Evolutionary conservation across 2,888 invertebrate genomes (phyloP), one percentile per base, ranked within the genome.

Genomic region (Acleris emargana): DNA sequence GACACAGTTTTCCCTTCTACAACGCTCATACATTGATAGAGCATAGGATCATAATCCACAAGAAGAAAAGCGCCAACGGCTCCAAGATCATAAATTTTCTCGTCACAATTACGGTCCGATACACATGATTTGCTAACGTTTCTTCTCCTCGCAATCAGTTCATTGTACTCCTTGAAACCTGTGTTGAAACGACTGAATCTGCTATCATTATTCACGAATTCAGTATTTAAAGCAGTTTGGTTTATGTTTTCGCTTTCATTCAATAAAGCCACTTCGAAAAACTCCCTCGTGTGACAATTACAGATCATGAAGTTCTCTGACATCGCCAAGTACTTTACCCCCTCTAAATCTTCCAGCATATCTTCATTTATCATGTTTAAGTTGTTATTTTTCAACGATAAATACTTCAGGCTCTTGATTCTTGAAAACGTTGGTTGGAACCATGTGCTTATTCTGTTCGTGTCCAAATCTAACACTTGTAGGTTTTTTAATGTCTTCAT

Each of bases 231-330:
- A 53, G 9, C 0, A 51, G 5, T 5, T 20, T 25, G 5, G 73
- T 62, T 2, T 32, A 6, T 4, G 6, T 42, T 3, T 70, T 50
- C 1, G 52, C 1, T 0, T 25, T 63, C 9, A 64, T 68, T 62
- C 79, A 81, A 69, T 0, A 75, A 68, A 0, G 86, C 86, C 17
- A 84, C 72, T 45, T 93, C 91, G 43, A 93, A 87, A 9, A 94
- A 80, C n/a, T 94, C 91, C 62, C 92, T 87, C 0, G 93, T 77
- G 3, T 89, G 79, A 67, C 95, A 95, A 59, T 93, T 93, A 73
- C 95, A 95, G 0, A 94, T 83, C 20, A 95, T 91, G 7, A 91
- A 91, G 73, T 95, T 96, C 0, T 86, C 87, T 0, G 93, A 89
- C 0, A 95, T 58, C 1, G 90, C 91, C 0, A 95, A 67, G 62